Percentiles rank a stretch among this genome's conserved stretches.
These are phyloP conservation scores for Hermaeophaga mercurialis DNA, from an alignment of 2,888 invertebrate species.

Conservation along the genomic window DNA sequence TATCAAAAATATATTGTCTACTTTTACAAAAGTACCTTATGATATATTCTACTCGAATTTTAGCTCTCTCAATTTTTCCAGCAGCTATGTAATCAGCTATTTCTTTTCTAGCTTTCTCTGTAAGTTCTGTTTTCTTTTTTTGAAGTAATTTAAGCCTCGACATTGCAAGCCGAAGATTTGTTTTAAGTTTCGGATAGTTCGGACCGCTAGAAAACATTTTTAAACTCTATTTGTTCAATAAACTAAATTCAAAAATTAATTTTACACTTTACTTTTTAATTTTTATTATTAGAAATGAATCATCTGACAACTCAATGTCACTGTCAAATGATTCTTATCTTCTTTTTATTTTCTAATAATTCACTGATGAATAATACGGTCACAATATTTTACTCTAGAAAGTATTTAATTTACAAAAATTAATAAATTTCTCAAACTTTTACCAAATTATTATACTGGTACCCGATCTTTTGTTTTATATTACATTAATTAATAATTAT, in stretches of 20 bases:
- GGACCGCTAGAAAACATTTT: conserved; percentile 89
- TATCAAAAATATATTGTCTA: no score
- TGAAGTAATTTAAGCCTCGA: conserved; percentile 93
- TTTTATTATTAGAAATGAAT: conserved; percentile 24
- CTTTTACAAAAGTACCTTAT: no score
- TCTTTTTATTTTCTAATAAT: no score
- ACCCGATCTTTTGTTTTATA: no score
- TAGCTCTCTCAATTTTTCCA: conserved; percentile 87
- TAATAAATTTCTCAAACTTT: no score
- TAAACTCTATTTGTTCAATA: background rate
- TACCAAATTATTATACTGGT: no score
- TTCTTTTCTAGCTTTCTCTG: conserved; percentile 94
- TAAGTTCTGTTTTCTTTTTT: conserved; percentile 97
- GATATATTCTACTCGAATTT: conserved; percentile 97
- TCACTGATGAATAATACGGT: no score
- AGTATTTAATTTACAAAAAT: no score
- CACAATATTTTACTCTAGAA: no score
- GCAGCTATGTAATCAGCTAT: conserved; percentile 93
- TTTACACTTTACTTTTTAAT: background rate
- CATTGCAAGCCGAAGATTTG: conserved; percentile 89
- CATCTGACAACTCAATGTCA: conserved; percentile 9
- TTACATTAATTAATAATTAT: no score
- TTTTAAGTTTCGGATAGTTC: conserved; percentile 95
- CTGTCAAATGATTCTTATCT: no score
- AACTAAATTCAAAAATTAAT: background rate